Conservation (phyloP, 2,113 vertebrate species). For the Istiophorus platypterus region DNA sequence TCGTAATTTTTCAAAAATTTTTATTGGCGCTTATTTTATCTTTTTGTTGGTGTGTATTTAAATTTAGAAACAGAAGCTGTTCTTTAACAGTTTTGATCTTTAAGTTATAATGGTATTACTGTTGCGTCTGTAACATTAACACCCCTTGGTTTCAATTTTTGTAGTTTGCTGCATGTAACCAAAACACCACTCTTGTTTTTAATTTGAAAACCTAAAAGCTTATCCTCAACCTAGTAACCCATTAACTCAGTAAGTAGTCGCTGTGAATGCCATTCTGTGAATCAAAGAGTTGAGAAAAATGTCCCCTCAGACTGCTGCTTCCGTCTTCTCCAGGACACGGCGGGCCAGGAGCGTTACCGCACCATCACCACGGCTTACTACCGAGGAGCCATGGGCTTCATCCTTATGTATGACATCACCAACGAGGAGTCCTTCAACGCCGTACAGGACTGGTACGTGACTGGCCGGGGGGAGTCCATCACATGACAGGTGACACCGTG, state of each 20-base stretch:
- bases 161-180: too few species aligned
- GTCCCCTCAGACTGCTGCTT: neutral
- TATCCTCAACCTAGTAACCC: neutral
- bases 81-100: too few species aligned
- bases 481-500: neutral
- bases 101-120: too few species aligned
- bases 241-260: too few species aligned
- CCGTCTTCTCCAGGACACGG: conserved; percentile 89
- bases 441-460: conserved; percentile 94
- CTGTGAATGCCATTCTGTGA: too few species aligned
- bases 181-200: too few species aligned
- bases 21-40: too few species aligned
- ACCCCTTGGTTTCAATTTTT: too few species aligned
- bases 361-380: conserved; percentile 99
- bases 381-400: conserved; percentile 95
- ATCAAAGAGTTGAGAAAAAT: neutral
- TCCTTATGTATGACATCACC: conserved; percentile 88
- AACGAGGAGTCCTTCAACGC: conserved; percentile 86
- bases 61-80: too few species aligned
- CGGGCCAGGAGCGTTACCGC: conserved; percentile 96
- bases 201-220: neutral
- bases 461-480: neutral
- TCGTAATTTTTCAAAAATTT: too few species aligned
- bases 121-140: too few species aligned
- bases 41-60: too few species aligned